Evolutionary conservation across 2,797 vertebrate species (phyloP).

Genomic region (Pseudochromis fuscus): DNA sequence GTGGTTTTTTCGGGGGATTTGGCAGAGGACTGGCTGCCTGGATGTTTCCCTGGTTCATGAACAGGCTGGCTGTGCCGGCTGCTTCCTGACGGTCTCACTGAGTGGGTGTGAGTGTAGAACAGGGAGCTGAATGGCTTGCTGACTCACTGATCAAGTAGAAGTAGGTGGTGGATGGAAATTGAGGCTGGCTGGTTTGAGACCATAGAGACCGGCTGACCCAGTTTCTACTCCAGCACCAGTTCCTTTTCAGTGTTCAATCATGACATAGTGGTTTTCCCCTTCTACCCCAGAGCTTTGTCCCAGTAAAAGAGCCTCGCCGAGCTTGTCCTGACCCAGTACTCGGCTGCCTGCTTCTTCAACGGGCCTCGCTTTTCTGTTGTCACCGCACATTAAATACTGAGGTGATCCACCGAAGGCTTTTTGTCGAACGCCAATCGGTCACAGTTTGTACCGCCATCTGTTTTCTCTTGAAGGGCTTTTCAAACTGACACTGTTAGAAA

Average conservation of each 20-base stretch:
- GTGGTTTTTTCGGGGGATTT: background rate
- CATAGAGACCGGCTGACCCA: conserved; percentile 80
- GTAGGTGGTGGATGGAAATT: conserved; percentile 78
- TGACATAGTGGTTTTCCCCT: conserved; percentile 72
- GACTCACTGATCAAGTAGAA: conserved; percentile 73
- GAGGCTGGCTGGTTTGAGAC: conserved; percentile 73
- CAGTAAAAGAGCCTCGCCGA: conserved; percentile 49
- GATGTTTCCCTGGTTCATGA: conserved; percentile 23
- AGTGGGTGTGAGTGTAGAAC: conserved; percentile 58
- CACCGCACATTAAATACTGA: background rate
- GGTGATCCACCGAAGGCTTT: no score
- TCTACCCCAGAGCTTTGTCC: conserved; percentile 66
- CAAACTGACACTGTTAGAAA: no score
- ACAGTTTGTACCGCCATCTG: no score
- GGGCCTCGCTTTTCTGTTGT: conserved; percentile 23
- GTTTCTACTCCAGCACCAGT: conserved; percentile 74
- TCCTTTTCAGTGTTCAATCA: conserved; percentile 72
- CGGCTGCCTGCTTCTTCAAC: conserved; percentile 19
- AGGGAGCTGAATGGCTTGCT: conserved; percentile 68
- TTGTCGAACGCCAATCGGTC: no score
- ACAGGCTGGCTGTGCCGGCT: conserved; percentile 50
- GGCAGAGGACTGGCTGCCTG: background rate
- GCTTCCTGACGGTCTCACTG: conserved; percentile 39
- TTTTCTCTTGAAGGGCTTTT: no score
- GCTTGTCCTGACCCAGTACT: conserved; percentile 45